phyloP scores from a whole-genome alignment of 2,113 vertebrate genomes.

The Nasalis larvatus region DNA sequence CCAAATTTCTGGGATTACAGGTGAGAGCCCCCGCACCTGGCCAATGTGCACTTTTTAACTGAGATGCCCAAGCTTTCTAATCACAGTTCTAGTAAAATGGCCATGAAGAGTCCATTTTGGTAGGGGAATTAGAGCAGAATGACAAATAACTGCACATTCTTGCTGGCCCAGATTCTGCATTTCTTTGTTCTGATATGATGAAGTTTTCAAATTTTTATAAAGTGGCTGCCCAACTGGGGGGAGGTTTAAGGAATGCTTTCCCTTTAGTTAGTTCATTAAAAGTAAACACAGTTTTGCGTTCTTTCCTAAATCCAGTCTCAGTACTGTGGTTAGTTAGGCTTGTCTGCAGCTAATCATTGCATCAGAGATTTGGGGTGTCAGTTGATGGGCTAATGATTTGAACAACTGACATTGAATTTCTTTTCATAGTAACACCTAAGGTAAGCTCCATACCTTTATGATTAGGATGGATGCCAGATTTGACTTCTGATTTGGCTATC shows the following conservation, averaged over 20 bases:
- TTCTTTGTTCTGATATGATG: background rate
- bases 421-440: conserved; percentile 49
- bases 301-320: background rate
- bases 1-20: too few relatives aligned
- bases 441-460: background rate
- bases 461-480: background rate
- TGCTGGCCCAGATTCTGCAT: background rate
- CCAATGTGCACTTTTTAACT: background rate
- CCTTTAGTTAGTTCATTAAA: background rate
- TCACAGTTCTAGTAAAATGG: background rate
- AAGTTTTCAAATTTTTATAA: background rate
- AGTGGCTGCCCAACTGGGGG: background rate
- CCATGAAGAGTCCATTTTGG: background rate
- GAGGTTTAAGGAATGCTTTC: background rate
- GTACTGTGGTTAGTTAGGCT: background rate
- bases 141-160: background rate
- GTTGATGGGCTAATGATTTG: background rate
- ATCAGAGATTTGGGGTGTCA: background rate
- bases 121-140: background rate
- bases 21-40: too few relatives aligned
- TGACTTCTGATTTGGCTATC: background rate
- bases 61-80: background rate
- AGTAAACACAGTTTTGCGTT: background rate
- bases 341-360: background rate
- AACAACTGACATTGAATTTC: conserved; percentile 75